Conservation (phyloP, 2,113 vertebrate genomes). For the Cisticola juncidis region DNA sequence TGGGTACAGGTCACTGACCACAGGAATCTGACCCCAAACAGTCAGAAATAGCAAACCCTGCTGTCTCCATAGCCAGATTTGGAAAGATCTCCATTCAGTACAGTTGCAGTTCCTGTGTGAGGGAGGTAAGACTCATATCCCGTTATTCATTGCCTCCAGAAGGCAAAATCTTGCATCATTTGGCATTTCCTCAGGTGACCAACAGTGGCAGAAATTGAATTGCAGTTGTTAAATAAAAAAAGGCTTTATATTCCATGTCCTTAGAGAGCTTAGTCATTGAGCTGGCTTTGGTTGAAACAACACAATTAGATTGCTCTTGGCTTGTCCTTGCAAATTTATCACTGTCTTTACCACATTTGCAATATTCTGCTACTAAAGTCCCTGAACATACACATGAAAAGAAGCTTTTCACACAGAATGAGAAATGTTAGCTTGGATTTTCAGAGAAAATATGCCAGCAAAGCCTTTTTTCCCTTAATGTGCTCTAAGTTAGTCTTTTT, state of each 20-base stretch:
- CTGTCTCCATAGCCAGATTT: not conserved
- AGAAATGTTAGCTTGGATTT: not conserved
- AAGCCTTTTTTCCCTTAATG: not conserved
- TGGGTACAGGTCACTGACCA: not conserved
- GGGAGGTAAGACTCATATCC: not conserved
- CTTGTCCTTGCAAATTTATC: slow-evolving; percentile 23
- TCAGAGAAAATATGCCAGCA: not conserved
- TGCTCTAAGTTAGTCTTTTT: not conserved
- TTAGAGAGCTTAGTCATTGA: not conserved
- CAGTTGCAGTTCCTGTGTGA: not conserved
- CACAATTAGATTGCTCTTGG: slow-evolving; percentile 6
- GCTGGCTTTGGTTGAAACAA: not conserved
- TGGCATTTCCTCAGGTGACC: not conserved
- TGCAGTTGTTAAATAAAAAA: not conserved
- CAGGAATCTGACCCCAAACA: not conserved
- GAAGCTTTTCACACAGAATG: not conserved
- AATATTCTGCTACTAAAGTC: not conserved
- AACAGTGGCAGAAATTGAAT: not conserved
- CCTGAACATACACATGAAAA: not conserved
- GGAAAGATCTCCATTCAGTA: not conserved
- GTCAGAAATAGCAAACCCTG: not conserved
- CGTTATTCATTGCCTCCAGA: not conserved
- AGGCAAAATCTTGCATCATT: not conserved
- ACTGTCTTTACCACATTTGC: not conserved
- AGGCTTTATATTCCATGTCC: not conserved